Percentiles rank a stretch among this genome's conserved stretches.
phyloP scores from a whole-genome alignment of 2,888 invertebrate species.

The Drosophila gaucha region DNA sequence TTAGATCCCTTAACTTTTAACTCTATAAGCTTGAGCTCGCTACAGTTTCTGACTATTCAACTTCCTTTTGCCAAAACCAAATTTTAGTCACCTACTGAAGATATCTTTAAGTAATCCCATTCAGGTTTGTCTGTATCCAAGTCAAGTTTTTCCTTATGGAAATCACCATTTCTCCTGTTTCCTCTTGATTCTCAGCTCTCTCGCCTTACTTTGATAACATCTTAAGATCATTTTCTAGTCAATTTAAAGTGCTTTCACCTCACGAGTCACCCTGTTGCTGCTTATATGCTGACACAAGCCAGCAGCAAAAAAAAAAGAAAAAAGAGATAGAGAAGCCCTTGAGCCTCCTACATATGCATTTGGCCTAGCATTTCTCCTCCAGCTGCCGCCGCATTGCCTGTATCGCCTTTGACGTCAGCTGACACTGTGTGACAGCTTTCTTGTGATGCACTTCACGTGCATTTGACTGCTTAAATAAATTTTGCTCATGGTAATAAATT shows the following conservation, averaged over 20 bases:
- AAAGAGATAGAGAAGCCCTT: constrained; percentile 23
- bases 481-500: constrained; percentile 79
- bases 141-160: too few species aligned
- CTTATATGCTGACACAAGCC: too few species aligned
- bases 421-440: constrained; percentile 73
- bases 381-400: constrained; percentile 15
- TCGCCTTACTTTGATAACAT: too few species aligned
- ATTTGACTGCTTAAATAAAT: constrained; percentile 80
- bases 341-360: constrained; percentile 51
- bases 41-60: too few species aligned
- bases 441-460: constrained; percentile 79
- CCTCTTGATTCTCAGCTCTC: too few species aligned
- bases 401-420: constrained; percentile 52
- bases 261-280: constrained; percentile 36
- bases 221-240: background rate
- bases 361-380: constrained; percentile 4
- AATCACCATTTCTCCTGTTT: background rate
- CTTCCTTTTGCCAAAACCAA: too few species aligned
- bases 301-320: background rate
- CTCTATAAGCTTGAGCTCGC: background rate
- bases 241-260: too few species aligned
- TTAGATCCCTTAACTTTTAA: background rate
- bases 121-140: too few species aligned
- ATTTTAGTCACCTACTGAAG: background rate
- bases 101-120: background rate